These are phyloP conservation scores for Colossoma macropomum DNA, from an alignment of 2,113 vertebrate genomes.

Conservation along the genomic window DNA sequence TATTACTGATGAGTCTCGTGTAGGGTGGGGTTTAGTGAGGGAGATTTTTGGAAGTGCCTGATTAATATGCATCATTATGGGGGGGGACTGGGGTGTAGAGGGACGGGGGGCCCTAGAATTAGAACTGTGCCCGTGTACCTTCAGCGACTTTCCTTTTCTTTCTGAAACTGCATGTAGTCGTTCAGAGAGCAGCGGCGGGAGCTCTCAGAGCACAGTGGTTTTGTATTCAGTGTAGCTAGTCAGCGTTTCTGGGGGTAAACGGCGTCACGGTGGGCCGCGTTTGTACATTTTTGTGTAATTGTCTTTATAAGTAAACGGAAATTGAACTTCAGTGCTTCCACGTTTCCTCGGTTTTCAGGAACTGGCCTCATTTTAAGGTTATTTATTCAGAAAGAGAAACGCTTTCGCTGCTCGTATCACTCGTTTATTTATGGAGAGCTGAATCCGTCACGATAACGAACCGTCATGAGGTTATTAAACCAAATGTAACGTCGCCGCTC, in stretches of 20 bases:
- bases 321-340: conserved; percentile 39
- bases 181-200: conserved; percentile 42
- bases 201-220: conserved; percentile 54
- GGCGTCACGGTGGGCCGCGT: conserved; percentile 39
- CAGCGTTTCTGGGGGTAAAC: conserved; percentile 45
- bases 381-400: conserved; percentile 25
- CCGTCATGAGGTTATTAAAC: neutral
- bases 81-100: neutral
- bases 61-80: conserved; percentile 63
- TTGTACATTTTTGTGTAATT: conserved; percentile 68
- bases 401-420: conserved; percentile 20
- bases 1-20: conserved; percentile 58
- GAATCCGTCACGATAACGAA: neutral
- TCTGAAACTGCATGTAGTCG: conserved; percentile 74
- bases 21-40: conserved; percentile 59
- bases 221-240: conserved; percentile 48
- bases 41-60: conserved; percentile 77
- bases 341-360: conserved; percentile 16
- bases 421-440: neutral
- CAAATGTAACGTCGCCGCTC: neutral
- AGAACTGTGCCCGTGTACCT: conserved; percentile 46
- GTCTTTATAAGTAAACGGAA: conserved; percentile 57
- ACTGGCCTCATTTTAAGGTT: conserved; percentile 6
- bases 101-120: neutral
- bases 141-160: conserved; percentile 50